phyloP scores from a whole-genome alignment of 2,113 vertebrate genomes.

The Sapayoa aenigma region DNA sequence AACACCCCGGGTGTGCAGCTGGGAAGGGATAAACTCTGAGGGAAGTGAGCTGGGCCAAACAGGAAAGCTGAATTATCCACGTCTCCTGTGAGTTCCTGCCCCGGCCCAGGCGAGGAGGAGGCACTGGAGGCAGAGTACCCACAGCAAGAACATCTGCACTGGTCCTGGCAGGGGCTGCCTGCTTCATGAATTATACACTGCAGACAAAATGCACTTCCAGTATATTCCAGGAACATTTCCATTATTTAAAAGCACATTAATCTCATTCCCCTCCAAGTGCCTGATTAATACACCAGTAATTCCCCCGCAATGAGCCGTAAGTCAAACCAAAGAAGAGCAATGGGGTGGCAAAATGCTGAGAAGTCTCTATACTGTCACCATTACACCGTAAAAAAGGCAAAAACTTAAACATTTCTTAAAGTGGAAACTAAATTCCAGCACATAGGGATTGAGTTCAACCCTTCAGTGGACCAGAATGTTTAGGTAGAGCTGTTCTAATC shows the following conservation, averaged over 20 bases:
- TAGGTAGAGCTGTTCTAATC: background rate
- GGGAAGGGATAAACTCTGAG: too few species aligned
- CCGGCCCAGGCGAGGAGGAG: background rate
- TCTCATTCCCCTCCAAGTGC: background rate
- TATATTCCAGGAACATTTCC: background rate
- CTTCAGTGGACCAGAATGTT: background rate
- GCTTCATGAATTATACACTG: background rate
- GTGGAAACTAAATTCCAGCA: background rate
- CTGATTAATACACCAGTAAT: background rate
- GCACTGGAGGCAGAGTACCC: background rate
- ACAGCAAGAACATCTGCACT: background rate
- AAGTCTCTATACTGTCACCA: background rate
- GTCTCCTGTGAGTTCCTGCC: background rate
- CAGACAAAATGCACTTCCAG: background rate
- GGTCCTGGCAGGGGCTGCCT: background rate
- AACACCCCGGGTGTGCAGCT: background rate
- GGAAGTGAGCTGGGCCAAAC: background rate
- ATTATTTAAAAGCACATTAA: background rate
- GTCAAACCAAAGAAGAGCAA: background rate
- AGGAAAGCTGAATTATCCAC: background rate
- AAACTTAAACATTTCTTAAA: background rate
- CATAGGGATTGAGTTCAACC: background rate
- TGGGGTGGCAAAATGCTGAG: background rate
- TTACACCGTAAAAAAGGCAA: background rate
- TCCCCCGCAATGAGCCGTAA: background rate